Percentiles rank a stretch among this genome's conserved stretches.
Conservation (phyloP, 2,797 vertebrate genomes). For the Danio albolineatus region DNA sequence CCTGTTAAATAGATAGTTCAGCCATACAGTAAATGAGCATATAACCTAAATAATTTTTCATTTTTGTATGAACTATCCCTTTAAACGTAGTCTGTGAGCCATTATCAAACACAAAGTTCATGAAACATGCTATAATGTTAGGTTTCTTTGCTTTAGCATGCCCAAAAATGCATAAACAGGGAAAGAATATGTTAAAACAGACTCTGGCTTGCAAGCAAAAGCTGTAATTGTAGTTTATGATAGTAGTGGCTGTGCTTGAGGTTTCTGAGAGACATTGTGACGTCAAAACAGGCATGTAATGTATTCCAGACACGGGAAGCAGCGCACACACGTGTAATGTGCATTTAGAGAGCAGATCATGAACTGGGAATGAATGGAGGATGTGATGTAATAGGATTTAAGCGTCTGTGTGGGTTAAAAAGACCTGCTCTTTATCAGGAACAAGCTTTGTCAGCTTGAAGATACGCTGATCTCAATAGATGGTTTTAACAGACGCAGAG, state of each 20-base stretch:
- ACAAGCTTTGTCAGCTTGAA: constrained; percentile 24
- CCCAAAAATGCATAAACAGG: background rate
- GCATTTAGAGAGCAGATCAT: background rate
- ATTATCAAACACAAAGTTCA: background rate
- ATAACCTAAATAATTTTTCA: no score
- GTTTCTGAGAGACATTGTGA: background rate
- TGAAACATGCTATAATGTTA: background rate
- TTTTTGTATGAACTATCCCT: no score
- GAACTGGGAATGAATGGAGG: background rate
- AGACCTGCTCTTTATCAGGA: constrained; percentile 52
- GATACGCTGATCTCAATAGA: constrained; percentile 11
- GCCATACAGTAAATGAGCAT: background rate
- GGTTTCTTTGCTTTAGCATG: background rate
- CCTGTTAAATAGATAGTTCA: no score
- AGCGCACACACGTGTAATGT: constrained; percentile 16
- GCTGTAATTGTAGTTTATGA: constrained; percentile 20
- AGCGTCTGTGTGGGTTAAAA: constrained; percentile 3
- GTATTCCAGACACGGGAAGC: constrained; percentile 25
- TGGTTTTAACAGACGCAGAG: constrained; percentile 20
- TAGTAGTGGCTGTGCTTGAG: background rate
- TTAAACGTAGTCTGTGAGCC: background rate
- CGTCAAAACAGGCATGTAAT: constrained; percentile 17
- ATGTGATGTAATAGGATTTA: constrained; percentile 24
- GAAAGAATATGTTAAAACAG: background rate
- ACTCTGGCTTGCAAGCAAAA: background rate